Conservation (phyloP, 1,140 invertebrate species). For the Drosophila bocqueti region DNA sequence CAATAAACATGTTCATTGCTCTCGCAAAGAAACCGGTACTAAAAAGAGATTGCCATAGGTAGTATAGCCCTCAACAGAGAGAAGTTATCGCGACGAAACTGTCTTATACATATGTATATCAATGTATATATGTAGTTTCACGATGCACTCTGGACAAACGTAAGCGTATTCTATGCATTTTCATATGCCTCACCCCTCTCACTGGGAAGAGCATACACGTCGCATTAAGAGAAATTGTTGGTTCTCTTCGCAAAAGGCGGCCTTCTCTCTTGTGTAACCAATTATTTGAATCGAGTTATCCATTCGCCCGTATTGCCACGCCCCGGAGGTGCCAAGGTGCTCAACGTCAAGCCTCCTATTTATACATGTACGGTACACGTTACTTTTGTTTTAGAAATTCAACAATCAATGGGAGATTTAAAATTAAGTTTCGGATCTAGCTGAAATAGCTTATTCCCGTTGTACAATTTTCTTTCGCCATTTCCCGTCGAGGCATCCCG, state of each 20-base stretch:
- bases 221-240: constrained; percentile 2
- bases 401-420: not conserved
- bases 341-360: not conserved
- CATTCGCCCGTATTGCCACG: constrained; percentile 12
- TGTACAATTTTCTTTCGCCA: constrained; percentile 1
- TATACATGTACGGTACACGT: constrained; percentile 6
- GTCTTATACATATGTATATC: no score
- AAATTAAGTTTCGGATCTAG: not conserved
- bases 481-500: constrained; percentile 44
- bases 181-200: not conserved
- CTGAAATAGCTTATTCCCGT: not conserved
- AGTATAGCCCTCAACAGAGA: not conserved
- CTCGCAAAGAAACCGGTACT: not conserved
- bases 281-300: constrained; percentile 1
- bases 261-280: constrained; percentile 4
- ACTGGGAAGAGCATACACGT: constrained; percentile 1
- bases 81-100: not conserved
- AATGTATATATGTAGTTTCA: not conserved
- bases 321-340: not conserved
- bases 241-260: not conserved
- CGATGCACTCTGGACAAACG: constrained; percentile 4
- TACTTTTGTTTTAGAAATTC: not conserved
- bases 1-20: not conserved
- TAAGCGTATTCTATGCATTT: constrained; percentile 18
- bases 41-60: not conserved